Conservation (phyloP, 1,140 invertebrate species). For the Drosophila parvula region DNA sequence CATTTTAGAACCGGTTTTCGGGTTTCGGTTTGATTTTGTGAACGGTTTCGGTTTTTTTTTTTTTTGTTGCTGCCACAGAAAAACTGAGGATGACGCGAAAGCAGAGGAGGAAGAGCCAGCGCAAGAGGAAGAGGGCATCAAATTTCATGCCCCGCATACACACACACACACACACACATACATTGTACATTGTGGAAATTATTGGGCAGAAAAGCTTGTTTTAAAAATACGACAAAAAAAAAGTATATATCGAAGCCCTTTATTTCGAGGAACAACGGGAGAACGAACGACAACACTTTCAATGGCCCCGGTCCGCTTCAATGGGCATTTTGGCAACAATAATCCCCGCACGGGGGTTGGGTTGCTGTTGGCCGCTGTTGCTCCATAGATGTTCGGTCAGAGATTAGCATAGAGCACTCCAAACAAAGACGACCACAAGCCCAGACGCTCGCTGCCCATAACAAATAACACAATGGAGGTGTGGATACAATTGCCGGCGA, state of each 20-base stretch:
- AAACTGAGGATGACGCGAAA: slow-evolving; percentile 43
- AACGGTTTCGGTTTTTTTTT: slow-evolving; percentile 71
- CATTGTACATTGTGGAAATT: slow-evolving; percentile 38
- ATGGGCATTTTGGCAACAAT: slow-evolving; percentile 64
- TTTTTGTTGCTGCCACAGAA: slow-evolving; percentile 49
- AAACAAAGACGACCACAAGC: slow-evolving; percentile 67
- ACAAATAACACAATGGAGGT: slow-evolving; percentile 65
- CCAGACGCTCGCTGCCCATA: slow-evolving; percentile 59
- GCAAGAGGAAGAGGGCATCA: slow-evolving; percentile 61
- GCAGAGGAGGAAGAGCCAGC: slow-evolving; percentile 48
- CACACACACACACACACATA: slow-evolving; percentile 10
- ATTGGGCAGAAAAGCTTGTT: slow-evolving; percentile 75
- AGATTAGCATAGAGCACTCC: slow-evolving; percentile 74
- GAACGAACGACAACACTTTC: slow-evolving; percentile 69
- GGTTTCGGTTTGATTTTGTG: slow-evolving; percentile 69
- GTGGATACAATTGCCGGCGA: slow-evolving; percentile 50
- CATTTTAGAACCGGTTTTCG: slow-evolving; percentile 79
- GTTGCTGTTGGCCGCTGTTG: slow-evolving; percentile 46
- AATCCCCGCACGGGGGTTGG: slow-evolving; percentile 50
- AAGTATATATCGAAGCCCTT: slow-evolving; percentile 64
- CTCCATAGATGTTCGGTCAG: slow-evolving; percentile 71
- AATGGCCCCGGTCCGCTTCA: slow-evolving; percentile 61
- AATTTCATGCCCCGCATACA: slow-evolving; percentile 72
- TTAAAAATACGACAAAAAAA: slow-evolving; percentile 62
- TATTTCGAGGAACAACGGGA: slow-evolving; percentile 56